phyloP scores from a whole-genome alignment of 2,797 vertebrate genomes.

The Mormyrus proboscirostris region DNA sequence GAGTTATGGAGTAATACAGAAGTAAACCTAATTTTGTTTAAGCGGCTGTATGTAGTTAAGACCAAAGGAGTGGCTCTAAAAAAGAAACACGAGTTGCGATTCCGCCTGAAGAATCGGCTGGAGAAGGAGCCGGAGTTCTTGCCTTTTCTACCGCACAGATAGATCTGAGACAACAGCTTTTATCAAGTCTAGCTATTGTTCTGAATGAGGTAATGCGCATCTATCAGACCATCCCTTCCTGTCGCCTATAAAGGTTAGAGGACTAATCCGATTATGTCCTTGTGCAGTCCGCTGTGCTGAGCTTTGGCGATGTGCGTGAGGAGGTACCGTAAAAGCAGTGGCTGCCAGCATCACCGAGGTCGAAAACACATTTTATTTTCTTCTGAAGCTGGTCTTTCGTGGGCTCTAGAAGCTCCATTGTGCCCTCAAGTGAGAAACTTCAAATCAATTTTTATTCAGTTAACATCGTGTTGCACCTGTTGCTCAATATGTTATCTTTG shows the following conservation, averaged over 20 bases:
- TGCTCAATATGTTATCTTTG: not conserved
- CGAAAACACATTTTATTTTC: not conserved
- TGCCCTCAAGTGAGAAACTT: not conserved
- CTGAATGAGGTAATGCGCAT: not conserved
- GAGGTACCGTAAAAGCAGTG: not conserved
- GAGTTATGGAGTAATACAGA: constrained; percentile 15
- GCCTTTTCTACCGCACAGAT: not conserved
- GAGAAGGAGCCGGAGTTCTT: not conserved
- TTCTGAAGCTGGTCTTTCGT: not conserved
- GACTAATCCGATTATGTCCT: not conserved
- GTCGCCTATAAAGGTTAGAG: not conserved
- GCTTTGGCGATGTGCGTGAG: not conserved
- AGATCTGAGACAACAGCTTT: not conserved
- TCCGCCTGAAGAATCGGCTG: not conserved
- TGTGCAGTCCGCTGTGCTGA: not conserved
- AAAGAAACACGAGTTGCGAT: not conserved
- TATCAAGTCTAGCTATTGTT: not conserved
- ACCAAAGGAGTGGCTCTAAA: constrained; percentile 8
- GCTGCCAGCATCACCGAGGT: not conserved
- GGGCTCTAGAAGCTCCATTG: not conserved
- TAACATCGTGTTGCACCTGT: not conserved
- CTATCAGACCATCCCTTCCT: not conserved
- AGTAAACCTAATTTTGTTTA: constrained; percentile 6
- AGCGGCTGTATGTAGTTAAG: constrained; percentile 1
- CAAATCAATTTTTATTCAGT: not conserved